Evolutionary conservation across 2,797 vertebrate species (phyloP), one percentile per base, ranked within the genome.

Genomic region (Argentina silus): DNA sequence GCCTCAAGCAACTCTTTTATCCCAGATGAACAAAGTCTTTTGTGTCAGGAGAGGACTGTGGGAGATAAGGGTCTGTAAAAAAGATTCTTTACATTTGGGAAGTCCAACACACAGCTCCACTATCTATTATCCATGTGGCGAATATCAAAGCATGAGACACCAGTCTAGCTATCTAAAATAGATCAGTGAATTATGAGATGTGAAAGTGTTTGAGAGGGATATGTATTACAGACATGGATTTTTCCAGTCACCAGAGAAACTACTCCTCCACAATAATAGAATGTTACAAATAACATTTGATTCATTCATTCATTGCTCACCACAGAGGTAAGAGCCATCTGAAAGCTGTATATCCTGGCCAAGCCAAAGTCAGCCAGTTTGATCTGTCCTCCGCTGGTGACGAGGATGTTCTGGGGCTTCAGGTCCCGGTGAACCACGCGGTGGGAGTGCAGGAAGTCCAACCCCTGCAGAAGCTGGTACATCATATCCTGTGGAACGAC

Each of bases 291-390:
- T 36, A 36, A 36, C 27, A 36, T 36, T 36, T 36, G 27, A 36
- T 36, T 36, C 2, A 36, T 36, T 36, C 2, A 36, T 36, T 36
- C 27, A 36, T 36, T 77, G 95, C 97, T 96, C 85, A 99, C 98
- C 96, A 99, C 97, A 68, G 98, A 99, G 78, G 98, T 99, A 79
- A 99, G 97, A 62, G 98, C 98, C 98, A 99, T 99, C 91, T 99
- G 98, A 92, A 99, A 99, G 91, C 98, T 99, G 94, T 99, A 99
- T 93, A 99, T 99, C 78, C 97, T 94, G 17, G 98, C 98, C 50
- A 99, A 94, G 74, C 98, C 98, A 6, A 99, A 99, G 90, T 99
- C 98, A 4, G 98, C 98, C 83, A 99, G 90, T 81, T 99, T 99
- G 88, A 99, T 98, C 90, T 99, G 97, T 81, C 98, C 97, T 0